phyloP scores from a whole-genome alignment of 2,888 invertebrate species.

The Lasioglossum vierecki region DNA sequence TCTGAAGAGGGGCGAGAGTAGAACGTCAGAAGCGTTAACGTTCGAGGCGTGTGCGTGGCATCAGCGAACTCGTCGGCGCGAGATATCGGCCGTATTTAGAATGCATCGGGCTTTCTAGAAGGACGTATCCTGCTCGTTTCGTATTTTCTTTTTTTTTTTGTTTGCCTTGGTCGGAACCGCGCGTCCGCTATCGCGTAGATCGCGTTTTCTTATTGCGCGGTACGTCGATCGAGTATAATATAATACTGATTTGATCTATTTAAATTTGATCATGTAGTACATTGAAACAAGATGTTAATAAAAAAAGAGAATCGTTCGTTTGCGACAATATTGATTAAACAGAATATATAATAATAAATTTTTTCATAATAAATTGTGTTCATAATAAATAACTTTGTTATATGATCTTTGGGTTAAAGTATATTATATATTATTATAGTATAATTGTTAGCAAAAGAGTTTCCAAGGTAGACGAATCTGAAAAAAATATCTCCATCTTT shows the following conservation, averaged over 20 bases:
- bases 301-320: too few relatives aligned
- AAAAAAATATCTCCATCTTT: too few relatives aligned
- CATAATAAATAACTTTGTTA: too few relatives aligned
- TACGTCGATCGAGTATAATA: slow-evolving; percentile 39
- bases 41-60: slow-evolving; percentile 27
- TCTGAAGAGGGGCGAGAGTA: neutral
- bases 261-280: too few relatives aligned
- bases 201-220: slow-evolving; percentile 61
- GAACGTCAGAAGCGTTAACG: slow-evolving; percentile 4
- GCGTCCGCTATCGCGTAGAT: slow-evolving; percentile 61
- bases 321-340: too few relatives aligned
- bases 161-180: slow-evolving; percentile 33
- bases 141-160: slow-evolving; percentile 11
- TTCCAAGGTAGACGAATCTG: slow-evolving; percentile 34
- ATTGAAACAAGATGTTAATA: too few relatives aligned
- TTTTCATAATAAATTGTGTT: too few relatives aligned
- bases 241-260: too few relatives aligned
- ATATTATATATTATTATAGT: too few relatives aligned
- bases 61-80: slow-evolving; percentile 60
- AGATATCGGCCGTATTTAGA: slow-evolving; percentile 75
- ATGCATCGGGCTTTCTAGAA: slow-evolving; percentile 74
- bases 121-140: slow-evolving; percentile 50
- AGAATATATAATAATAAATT: too few relatives aligned
- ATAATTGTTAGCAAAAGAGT: slow-evolving; percentile 47
- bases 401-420: too few relatives aligned